Base-by-base conservation (phyloP, 2,113 vertebrate species). In the Paraplagusia blochii region DNA sequence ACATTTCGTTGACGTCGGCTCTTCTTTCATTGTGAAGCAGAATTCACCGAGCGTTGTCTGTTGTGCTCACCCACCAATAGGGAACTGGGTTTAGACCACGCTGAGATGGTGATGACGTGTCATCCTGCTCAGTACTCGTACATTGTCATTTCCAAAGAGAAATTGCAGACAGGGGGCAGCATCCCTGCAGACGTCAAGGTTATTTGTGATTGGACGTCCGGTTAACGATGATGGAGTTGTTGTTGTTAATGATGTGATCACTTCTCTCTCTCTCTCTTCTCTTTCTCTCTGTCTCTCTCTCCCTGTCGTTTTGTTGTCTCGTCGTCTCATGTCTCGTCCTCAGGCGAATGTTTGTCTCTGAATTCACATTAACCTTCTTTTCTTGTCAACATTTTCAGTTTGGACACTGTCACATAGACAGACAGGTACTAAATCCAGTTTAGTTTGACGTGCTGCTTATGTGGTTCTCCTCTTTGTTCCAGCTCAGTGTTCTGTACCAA, bases 331-430 rank as follows among this genome's bases (percentile, higher is more conserved):
- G 65, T 79, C 53, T 18, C 80, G 61, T 67, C 74, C 43, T 67
- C 69, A 38, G 57, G 29, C 53, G 56, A 54, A 76, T 69, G 79
- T 83, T 78, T 81, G 35, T 80, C 78, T 58, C 59, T 87, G 61
- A 84, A 44, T 82, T 85, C 73, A 29, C 22, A 29, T 89, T 85
- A 90, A 90, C 77, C 69, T 89, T 82, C 71, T 82, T 90, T 90
- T 90, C 85, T 74, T 75, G 82, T 84, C 82, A 35, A 72, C 60
- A 82, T 48, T 92, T 89, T 91, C 69, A 70, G 79, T 88, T 84
- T 90, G 87, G 84, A 84, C 83, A 85, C 78, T 92, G 70, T 91
- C 90, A 86, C 88, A 89, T 89, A 90, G 78, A 70, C 71, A 92
- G 88, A 92, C 90, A 86, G 87, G 84, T 79, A 87, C 76, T 82